Base-by-base conservation (phyloP, 2,113 vertebrate genomes). In the Macaca nemestrina region DNA sequence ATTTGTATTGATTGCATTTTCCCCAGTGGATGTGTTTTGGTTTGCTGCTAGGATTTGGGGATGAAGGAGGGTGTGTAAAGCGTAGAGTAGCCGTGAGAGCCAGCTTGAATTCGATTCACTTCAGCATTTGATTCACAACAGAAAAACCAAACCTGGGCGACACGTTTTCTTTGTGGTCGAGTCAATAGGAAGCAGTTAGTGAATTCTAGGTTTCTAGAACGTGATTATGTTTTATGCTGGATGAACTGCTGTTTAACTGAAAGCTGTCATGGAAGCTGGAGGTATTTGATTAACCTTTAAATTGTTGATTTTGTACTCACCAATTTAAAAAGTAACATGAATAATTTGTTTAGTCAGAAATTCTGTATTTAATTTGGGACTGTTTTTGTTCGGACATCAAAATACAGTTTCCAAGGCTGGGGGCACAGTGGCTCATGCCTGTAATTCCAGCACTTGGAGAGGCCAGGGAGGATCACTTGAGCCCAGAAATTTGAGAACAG, bases 41-140 rank as follows among this genome's bases (percentile, higher is more conserved):
- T 72, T 97, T 35, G 59, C 40, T 5, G 0, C 16, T 35, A 14
- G 64, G 22, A 43, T 50, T 25, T 40, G 32, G 67, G 20, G 43
- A 43, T 5, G 14, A 18, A 43, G 20, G 27, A 13, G 4, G 22
- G 13, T 3, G 5, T 9, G 1, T 35, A 0, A 52, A 16, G 14
- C 1, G n/a, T 8, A 1, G 2, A 3, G 67, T 16, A 2, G 48
- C 9, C 0, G 1, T 27, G 50, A 14, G 12, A 35, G 8, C 1
- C 2, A 25, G 3, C 59, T 30, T 8, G 64, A 43, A 27, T 76
- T 76, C 59, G 50, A 8, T 43, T 82, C 40, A 4, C 20, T 32
- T 32, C 11, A 12, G 78, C 8, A 1, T 90, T 52, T 27, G 2
- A 30, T 70, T 38, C 30, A 50, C 68, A n/a, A 38, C 10, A 45